Conservation (phyloP, 2,113 vertebrate species). For the Loxodonta africana region DNA sequence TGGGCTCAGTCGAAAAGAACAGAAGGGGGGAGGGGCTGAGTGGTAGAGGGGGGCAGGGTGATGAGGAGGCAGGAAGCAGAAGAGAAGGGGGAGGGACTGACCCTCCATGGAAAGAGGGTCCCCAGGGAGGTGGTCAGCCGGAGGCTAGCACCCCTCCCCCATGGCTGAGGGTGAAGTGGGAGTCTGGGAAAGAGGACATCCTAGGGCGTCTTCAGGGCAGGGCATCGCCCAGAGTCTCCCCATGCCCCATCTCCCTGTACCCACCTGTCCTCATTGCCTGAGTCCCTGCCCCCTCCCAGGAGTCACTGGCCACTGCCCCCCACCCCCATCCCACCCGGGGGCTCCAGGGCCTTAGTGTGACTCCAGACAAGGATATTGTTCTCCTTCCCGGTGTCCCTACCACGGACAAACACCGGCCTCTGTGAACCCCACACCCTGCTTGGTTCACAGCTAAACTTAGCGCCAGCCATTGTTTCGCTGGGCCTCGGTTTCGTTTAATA, state of each 20-base stretch:
- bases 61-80: neutral
- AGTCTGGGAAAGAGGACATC: neutral
- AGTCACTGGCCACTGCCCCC: neutral
- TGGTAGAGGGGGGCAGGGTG: fast-evolving
- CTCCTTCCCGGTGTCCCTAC: constrained; percentile 75
- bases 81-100: neutral
- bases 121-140: neutral
- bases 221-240: too few relatives aligned
- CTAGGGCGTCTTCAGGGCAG: too few relatives aligned
- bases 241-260: fast-evolving
- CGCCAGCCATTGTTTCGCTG: constrained; percentile 92
- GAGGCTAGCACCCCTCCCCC: fast-evolving
- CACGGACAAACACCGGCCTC: constrained; percentile 78
- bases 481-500: constrained; percentile 91
- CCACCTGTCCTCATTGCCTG: neutral
- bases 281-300: neutral
- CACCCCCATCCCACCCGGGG: neutral
- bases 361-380: constrained; percentile 79
- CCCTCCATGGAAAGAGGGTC: neutral
- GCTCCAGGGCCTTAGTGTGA: neutral
- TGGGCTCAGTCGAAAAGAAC: fast-evolving
- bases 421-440: constrained; percentile 87
- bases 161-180: neutral
- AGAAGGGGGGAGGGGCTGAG: neutral
- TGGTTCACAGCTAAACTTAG: constrained; percentile 95